Base-by-base conservation (phyloP, 2,888 invertebrate genomes). In the Tinea semifulvella region DNA sequence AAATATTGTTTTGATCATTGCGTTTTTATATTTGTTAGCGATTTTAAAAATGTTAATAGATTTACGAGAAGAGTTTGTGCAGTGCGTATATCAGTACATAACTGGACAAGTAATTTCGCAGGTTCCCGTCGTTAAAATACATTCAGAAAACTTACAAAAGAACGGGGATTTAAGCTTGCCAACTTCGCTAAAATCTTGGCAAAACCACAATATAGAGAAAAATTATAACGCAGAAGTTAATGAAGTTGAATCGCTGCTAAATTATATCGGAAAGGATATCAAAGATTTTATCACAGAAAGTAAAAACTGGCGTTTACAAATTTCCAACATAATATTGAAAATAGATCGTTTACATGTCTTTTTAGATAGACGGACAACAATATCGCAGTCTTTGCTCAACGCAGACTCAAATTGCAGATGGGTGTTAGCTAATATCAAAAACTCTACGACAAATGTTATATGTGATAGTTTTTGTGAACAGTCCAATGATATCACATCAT, bases 81-180 rank as follows among this genome's bases (percentile, higher is more conserved):
- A 13, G 2, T 40, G 22, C 13, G n/a, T 40, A 22, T 22, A 11
- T 7, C 6, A 22, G 22, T 17, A 19, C 10, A 19, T 20, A 2
- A 31, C 17, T 18, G 19, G 19, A 11, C 28, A 31, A 2, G 10
- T 7, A 3, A 43, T 11, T 2, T 11, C 19, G 7, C 26, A 43
- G 14, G 61, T 64, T 44, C 54, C 68, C 42, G 55, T 77, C 47
- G 55, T 89, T 26, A 86, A 85, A 64, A 80, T 81, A 55, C 87
- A 89, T 55, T 75, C 65, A 1, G 84, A 84, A 50, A 83, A 85
- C 51, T 63, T 88, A 4, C 58, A 69, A 45, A 59, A 61, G 26
- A 63, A 76, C 35, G 90, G 90, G 6, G 91, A 91, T 50, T 65
- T 88, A 3, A 88, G 86, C 68, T 87, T 89, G 63, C 84, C 86